Evolutionary conservation across 2,797 vertebrate species (phyloP), one percentile per base, ranked within the genome.

Genomic region (Melanotaenia parkinsoni): DNA sequence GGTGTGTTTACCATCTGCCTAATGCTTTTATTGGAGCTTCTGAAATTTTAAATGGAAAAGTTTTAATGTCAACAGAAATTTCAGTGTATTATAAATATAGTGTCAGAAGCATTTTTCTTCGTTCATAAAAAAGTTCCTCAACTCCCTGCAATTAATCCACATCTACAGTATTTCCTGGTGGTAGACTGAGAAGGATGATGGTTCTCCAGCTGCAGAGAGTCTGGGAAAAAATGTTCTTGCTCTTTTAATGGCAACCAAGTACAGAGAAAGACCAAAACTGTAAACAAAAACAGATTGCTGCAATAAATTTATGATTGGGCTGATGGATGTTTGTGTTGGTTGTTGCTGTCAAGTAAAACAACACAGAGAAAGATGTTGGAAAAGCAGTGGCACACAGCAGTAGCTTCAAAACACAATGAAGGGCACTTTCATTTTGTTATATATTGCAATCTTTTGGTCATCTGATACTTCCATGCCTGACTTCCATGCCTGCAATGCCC

Each of bases 121-220:
- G 45, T 61, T 57, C 58, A 65, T 22, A 73, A 37, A 30, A 64
- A 68, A 67, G 16, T 45, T 45, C 16, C 24, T 61, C 45, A 79
- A 65, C 53, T 35, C 37, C 63, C 74, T 69, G 50, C n/a, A 59
- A 37, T 30, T 67, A 63, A 63, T 62, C 32, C 65, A 67, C 62
- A 53, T 38, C 24, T 63, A 47, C 54, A 38, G 58, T 30, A 65
- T 70, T 58, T 72, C 51, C 70, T 76, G n/a, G 58, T 24, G 22
- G 40, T 53, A 64, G 56, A 70, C 67, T 32, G 67, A 71, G 58
- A 69, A 57, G 61, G 59, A 12, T 0, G 75, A 62, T 59, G 24
- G 16, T 33, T 22, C 7, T 28, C 4, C 14, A 0, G 24, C 51
- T 61, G 4, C 64, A 69, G 38, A 69, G 58, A 32, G 18, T 12